Percentiles rank a stretch among this genome's conserved stretches.
These are phyloP conservation scores for Lates japonicus DNA, from an alignment of 2,797 vertebrate species.

Conservation along the genomic window DNA sequence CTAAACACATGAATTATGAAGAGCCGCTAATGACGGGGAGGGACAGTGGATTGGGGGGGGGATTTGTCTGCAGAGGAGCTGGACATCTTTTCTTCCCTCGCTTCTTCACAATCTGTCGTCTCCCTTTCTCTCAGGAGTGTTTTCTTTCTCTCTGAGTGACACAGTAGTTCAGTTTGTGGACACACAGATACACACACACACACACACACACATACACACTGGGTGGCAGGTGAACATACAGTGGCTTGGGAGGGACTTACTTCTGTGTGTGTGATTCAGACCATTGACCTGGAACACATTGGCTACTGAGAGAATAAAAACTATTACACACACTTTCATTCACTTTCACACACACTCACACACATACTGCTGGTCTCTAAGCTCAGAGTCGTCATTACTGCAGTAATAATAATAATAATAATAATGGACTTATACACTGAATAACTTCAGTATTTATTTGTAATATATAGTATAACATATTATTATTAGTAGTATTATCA, in stretches of 20 bases:
- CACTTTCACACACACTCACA: slow-evolving; percentile 44
- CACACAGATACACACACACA: slow-evolving; percentile 39
- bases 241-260: slow-evolving; percentile 52
- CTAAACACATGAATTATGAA: slow-evolving; percentile 78
- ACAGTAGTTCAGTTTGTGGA: slow-evolving; percentile 50
- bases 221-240: slow-evolving; percentile 64
- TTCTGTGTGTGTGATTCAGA: slow-evolving; percentile 69
- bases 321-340: slow-evolving; percentile 41
- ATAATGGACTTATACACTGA: too few species aligned
- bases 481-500: too few species aligned
- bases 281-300: slow-evolving; percentile 77
- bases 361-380: slow-evolving; percentile 3
- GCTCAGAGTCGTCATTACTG: slow-evolving; percentile 16
- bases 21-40: slow-evolving; percentile 59
- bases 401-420: not conserved
- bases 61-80: slow-evolving; percentile 19
- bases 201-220: slow-evolving; percentile 50
- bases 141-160: slow-evolving; percentile 49
- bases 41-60: not conserved
- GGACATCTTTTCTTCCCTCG: slow-evolving; percentile 41
- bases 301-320: slow-evolving; percentile 65
- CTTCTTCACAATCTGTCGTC: slow-evolving; percentile 36
- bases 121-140: slow-evolving; percentile 39
- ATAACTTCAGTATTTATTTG: not conserved
- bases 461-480: not conserved